Evolutionary conservation across 2,113 vertebrate species (phyloP), one percentile per base, ranked within the genome.

Genomic region (Pygoscelis adeliae): DNA sequence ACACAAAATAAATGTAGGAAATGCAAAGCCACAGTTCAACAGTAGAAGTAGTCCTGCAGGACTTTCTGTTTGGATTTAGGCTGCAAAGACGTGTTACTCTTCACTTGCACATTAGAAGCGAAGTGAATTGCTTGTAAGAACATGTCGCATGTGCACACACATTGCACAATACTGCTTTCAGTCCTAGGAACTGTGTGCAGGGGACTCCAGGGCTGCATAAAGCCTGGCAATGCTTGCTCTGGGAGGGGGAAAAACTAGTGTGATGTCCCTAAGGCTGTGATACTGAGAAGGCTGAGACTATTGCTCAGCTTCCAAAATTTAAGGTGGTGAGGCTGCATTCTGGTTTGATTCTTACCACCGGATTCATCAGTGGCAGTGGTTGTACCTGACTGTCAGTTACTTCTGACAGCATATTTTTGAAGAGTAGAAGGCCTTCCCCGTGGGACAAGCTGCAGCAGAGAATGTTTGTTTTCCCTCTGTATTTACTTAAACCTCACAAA

Each of bases 101-200:
- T 38, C 38, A 38, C 38, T 38, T 38, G 38, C 38, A 38, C 38
- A 8, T 38, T 38, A 8, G 56, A 58, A 84, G 15, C 4, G 1
- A 61, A 76, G 50, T 2, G 26, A 67, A 36, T 49, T 30, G 13
- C 20, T 82, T 79, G 46, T 34, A 63, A 59, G 69, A 62, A 50
- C 1, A 2, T 2, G 15, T 17, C 4, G 11, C 15, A 2, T 3
- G 6, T 5, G 1, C 10, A 0, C 11, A 0, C 11, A 6, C 0
- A 0, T 9, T 27, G 14, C 15, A 2, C 3, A 7, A 1, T 9
- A 2, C 18, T 38, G 16, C 49, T 65, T 30, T 49, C 27, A 46
- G 27, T 27, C 38, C 10, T 34, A 21, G 42, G 19, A 78, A 10
- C 10, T 49, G 16, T 2, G 14, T 9, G 32, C 30, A 4, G 46